These are phyloP conservation scores for Albula goreensis DNA, from an alignment of 2,113 vertebrate species.

Conservation along the genomic window DNA sequence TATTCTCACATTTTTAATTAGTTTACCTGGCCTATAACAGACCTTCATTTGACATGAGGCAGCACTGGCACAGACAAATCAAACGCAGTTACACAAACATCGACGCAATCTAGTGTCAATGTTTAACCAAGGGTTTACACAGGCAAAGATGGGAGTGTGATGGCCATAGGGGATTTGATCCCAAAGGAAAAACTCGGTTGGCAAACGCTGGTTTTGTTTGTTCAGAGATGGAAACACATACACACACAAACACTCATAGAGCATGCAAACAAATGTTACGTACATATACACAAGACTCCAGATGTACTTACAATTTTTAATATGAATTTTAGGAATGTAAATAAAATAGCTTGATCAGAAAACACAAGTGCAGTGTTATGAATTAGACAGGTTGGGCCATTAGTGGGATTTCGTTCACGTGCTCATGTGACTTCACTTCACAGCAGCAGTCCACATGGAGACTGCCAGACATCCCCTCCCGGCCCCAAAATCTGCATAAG, in stretches of 20 bases:
- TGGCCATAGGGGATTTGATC: not conserved
- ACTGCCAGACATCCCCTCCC: not conserved
- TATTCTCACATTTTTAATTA: not conserved
- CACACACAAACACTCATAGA: not conserved
- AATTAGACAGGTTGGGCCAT: not conserved
- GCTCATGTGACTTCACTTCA: not conserved
- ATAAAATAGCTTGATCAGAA: not conserved
- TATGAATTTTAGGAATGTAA: not conserved
- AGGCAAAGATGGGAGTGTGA: not conserved
- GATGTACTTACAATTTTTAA: not conserved
- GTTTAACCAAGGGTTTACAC: slow-evolving; percentile 4
- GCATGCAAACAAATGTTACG: no score
- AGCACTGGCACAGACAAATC: not conserved
- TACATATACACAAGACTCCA: not conserved
- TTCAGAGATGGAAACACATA: not conserved
- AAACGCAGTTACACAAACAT: not conserved
- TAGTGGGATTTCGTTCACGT: not conserved
- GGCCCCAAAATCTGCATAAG: not conserved
- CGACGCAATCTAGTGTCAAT: not conserved
- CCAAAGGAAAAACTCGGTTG: not conserved
- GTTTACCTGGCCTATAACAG: not conserved
- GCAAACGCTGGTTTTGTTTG: slow-evolving; percentile 1
- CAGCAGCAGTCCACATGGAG: not conserved
- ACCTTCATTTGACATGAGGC: not conserved
- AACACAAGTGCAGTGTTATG: not conserved